Conservation (phyloP, 2,888 invertebrate species). For the Pandemis cinnamomeana region DNA sequence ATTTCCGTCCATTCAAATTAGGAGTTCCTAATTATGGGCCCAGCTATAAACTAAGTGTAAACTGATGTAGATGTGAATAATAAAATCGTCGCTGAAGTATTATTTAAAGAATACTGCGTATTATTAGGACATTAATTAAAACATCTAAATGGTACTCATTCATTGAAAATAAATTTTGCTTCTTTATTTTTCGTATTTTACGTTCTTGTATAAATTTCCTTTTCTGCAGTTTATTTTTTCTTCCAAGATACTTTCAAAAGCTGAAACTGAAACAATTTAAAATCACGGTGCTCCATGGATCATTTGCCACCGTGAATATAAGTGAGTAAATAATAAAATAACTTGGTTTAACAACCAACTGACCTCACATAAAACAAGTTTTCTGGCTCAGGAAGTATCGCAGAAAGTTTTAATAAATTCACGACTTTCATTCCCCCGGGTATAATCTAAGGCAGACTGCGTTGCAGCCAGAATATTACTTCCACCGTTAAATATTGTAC, state of each 20-base stretch:
- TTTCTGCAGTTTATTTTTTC: neutral
- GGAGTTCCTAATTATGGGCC: neutral
- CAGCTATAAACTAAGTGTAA: neutral
- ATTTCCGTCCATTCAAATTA: neutral
- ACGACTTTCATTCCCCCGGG: slow-evolving; percentile 1
- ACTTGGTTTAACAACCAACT: slow-evolving; percentile 8
- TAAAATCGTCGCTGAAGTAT: no score
- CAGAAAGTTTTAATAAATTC: slow-evolving; percentile 24
- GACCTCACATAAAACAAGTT: slow-evolving; percentile 1
- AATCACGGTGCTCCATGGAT: neutral
- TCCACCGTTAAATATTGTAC: neutral
- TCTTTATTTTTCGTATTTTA: neutral
- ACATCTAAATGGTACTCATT: no score
- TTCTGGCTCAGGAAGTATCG: slow-evolving; percentile 11
- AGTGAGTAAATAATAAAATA: slow-evolving; percentile 6
- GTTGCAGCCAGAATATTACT: slow-evolving; percentile 4
- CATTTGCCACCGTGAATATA: slow-evolving; percentile 1
- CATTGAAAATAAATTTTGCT: no score
- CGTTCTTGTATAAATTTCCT: neutral
- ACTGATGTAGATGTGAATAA: neutral
- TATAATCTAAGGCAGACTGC: neutral
- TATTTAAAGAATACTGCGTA: no score
- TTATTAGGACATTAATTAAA: no score
- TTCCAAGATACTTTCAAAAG: neutral
- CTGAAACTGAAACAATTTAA: no score